phyloP scores from a whole-genome alignment of 2,113 vertebrate genomes.

The Myiagra hebetior region DNA sequence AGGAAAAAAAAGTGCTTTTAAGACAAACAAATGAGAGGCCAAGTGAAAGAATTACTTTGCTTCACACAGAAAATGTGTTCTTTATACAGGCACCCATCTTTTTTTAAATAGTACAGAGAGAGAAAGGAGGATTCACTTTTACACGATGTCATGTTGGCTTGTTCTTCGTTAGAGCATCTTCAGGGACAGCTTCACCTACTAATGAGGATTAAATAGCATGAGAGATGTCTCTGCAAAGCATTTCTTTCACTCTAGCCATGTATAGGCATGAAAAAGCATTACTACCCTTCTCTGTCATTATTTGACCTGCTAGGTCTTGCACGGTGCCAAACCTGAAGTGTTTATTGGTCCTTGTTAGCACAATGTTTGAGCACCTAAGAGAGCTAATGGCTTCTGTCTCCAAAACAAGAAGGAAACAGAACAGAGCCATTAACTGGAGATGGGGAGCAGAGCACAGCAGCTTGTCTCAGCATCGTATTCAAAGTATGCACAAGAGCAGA shows the following conservation, averaged over 20 bases:
- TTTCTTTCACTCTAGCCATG: background rate
- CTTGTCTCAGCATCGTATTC: background rate
- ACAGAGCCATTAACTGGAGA: background rate
- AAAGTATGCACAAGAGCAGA: background rate
- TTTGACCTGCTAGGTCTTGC: background rate
- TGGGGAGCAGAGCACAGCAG: background rate
- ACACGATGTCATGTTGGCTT: background rate
- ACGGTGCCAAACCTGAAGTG: background rate
- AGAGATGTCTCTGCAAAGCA: background rate
- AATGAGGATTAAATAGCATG: background rate
- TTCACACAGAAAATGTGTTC: background rate
- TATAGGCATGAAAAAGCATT: background rate
- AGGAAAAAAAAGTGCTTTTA: fast-evolving
- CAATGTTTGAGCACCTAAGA: background rate
- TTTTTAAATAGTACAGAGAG: background rate
- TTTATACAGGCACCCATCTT: background rate
- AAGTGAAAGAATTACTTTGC: background rate
- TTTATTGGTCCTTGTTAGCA: background rate
- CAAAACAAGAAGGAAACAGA: background rate
- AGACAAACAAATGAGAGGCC: background rate
- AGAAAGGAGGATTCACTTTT: background rate
- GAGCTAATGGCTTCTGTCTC: background rate
- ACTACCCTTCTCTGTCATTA: background rate
- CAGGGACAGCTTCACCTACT: background rate
- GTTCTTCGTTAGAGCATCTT: background rate